phyloP scores from a whole-genome alignment of 2,888 invertebrate genomes.

The Polymixis lichenea region DNA sequence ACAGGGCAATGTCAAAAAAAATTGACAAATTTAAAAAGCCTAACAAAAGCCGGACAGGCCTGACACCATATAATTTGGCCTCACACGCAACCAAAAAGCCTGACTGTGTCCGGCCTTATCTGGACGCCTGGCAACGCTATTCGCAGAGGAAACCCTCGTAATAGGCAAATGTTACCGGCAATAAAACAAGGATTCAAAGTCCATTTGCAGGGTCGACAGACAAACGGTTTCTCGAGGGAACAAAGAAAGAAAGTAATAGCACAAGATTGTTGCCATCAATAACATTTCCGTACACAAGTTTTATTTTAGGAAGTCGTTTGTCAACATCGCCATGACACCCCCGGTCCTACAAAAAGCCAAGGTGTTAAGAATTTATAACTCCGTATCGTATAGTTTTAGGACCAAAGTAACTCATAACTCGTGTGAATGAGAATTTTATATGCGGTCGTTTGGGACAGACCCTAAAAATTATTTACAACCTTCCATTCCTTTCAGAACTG shows the following conservation, averaged over 20 bases:
- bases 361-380: slow-evolving; percentile 65
- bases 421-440: slow-evolving; percentile 61
- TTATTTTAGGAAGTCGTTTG: slow-evolving; percentile 64
- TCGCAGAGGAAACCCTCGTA: slow-evolving; percentile 33
- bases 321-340: slow-evolving; percentile 59
- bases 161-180: slow-evolving; percentile 49
- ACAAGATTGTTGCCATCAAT: slow-evolving; percentile 60
- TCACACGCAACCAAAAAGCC: too few species aligned
- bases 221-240: slow-evolving; percentile 45
- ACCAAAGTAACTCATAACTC: slow-evolving; percentile 59
- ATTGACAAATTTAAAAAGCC: too few species aligned
- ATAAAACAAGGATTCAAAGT: slow-evolving; percentile 64
- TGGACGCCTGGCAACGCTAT: too few species aligned
- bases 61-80: too few species aligned
- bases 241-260: slow-evolving; percentile 55
- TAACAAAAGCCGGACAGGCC: too few species aligned
- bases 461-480: slow-evolving; percentile 62
- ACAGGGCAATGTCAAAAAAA: too few species aligned
- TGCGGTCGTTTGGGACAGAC: slow-evolving; percentile 54
- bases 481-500: slow-evolving; percentile 29
- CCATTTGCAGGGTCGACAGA: slow-evolving; percentile 51
- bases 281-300: slow-evolving; percentile 58
- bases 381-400: slow-evolving; percentile 55
- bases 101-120: too few species aligned
- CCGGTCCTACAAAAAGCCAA: slow-evolving; percentile 48